phyloP scores from a whole-genome alignment of 2,113 vertebrate species.

The Sialia sialis region DNA sequence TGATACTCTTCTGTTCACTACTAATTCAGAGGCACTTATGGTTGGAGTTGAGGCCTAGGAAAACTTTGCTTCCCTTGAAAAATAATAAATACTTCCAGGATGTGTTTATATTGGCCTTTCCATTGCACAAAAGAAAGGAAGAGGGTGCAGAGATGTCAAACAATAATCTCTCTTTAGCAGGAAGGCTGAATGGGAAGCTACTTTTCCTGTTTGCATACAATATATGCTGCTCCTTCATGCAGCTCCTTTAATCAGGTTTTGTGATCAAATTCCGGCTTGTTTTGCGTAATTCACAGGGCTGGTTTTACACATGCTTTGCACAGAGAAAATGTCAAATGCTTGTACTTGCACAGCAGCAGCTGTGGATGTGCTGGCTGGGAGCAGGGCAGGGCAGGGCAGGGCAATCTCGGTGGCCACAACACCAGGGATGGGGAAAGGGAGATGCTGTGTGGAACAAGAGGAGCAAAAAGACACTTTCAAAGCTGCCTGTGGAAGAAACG shows the following conservation, averaged over 20 bases:
- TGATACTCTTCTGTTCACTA: background rate
- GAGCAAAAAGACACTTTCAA: background rate
- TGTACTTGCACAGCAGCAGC: background rate
- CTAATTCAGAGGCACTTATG: background rate
- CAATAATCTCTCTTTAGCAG: background rate
- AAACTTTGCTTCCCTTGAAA: background rate
- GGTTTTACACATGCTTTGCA: background rate
- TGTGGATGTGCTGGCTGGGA: background rate
- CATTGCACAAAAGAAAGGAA: background rate
- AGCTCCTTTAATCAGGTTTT: conserved; percentile 1
- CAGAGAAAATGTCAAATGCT: background rate
- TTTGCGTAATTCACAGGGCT: background rate
- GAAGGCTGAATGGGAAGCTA: background rate
- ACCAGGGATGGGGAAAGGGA: background rate
- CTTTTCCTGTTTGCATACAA: conserved; percentile 4
- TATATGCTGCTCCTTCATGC: background rate
- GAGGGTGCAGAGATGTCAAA: background rate
- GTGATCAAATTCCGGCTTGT: background rate
- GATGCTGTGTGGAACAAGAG: rapidly evolving
- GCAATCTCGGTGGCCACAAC: background rate
- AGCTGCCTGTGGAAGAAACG: background rate
- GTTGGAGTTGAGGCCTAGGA: background rate
- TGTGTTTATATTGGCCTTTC: background rate
- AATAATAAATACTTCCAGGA: background rate
- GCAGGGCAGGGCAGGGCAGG: background rate